phyloP scores from a whole-genome alignment of 2,888 invertebrate genomes.

The Caenorhabditis doughertyi region DNA sequence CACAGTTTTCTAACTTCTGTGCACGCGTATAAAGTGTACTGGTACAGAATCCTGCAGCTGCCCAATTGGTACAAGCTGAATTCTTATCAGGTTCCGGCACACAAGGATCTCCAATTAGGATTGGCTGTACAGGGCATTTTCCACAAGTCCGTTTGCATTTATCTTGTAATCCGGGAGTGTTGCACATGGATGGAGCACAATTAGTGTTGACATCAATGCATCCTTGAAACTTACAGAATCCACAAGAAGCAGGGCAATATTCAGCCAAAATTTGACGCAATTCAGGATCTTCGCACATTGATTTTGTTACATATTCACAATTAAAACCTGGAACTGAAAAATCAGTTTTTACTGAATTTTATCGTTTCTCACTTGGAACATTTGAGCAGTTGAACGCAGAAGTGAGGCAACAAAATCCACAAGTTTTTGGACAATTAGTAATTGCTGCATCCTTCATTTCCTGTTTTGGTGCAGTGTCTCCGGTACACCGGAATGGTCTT shows the following conservation, averaged over 20 bases:
- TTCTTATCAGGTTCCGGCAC: not conserved
- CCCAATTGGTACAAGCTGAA: not conserved
- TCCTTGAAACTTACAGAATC: not conserved
- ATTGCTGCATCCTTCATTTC: not conserved
- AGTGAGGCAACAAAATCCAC: slow-evolving; percentile 65
- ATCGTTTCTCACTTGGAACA: slow-evolving; percentile 48
- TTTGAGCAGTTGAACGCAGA: slow-evolving; percentile 54
- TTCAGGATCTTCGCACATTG: not conserved
- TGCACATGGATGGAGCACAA: no score
- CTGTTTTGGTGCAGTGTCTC: not conserved
- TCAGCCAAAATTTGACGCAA: not conserved
- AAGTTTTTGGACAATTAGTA: slow-evolving; percentile 51
- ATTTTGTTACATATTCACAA: not conserved
- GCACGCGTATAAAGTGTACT: not conserved
- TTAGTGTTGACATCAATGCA: no score
- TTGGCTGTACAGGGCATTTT: not conserved
- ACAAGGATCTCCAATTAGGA: not conserved
- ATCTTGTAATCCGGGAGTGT: no score
- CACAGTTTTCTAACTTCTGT: slow-evolving; percentile 5
- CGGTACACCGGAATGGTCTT: not conserved
- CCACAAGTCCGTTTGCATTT: no score
- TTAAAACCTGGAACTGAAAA: slow-evolving; percentile 9
- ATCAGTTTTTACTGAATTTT: not conserved
- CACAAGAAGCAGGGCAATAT: slow-evolving; percentile 5
- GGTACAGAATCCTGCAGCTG: slow-evolving; percentile 1